Conservation (phyloP, 2,888 invertebrate species). For the Drosophila glabriapex region DNA sequence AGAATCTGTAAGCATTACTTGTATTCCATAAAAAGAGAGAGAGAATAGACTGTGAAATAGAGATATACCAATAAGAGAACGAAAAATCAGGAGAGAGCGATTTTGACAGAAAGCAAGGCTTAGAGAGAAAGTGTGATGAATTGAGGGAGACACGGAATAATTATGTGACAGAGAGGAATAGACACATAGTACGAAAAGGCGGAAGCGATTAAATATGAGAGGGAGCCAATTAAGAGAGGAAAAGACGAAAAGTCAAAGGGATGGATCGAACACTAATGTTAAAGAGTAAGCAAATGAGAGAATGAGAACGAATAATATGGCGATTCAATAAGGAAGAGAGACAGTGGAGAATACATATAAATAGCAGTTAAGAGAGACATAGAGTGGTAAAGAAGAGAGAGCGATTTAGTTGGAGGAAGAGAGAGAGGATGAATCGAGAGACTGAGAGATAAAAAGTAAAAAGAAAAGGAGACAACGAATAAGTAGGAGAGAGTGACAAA, state of each 20-base stretch:
- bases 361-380: neutral
- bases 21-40: neutral
- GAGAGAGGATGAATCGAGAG: neutral
- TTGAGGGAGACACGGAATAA: neutral
- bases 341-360: neutral
- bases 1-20: neutral
- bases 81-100: neutral
- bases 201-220: neutral
- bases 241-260: neutral
- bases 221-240: neutral
- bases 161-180: neutral
- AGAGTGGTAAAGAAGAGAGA: no score
- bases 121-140: neutral
- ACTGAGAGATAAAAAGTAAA: neutral
- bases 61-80: neutral
- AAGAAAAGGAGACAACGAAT: neutral
- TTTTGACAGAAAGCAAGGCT: neutral
- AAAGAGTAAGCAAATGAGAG: neutral
- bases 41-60: neutral
- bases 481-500: neutral
- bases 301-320: neutral
- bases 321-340: neutral
- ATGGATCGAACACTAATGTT: neutral
- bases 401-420: no score
- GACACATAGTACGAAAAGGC: neutral